Evolutionary conservation across 1,140 invertebrate genomes (phyloP), one percentile per base, ranked within the genome.

Genomic region (Bradynema listronoti): DNA sequence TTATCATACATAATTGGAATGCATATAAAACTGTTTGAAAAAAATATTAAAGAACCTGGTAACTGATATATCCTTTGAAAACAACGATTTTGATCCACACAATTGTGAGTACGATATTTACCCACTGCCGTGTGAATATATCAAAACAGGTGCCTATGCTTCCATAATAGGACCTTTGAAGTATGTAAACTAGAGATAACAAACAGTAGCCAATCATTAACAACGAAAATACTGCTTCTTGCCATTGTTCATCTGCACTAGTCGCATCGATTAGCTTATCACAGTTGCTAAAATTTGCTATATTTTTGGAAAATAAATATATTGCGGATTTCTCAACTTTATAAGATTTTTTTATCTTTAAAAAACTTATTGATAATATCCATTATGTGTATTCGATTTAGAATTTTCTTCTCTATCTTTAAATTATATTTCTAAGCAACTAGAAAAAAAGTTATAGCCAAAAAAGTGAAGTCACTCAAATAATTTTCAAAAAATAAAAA

Each of bases 41-140:
- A 53, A 53, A 42, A n/a, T n/a, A 24, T 59, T 53, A 9, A 56
- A 50, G 52, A 27, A 74, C 72, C 61, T 77, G 71, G 61, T 76
- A 67, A 46, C 68, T 72, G 14, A 78, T 49, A 53, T 77, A 77
- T 19, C 75, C 74, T 53, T 77, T 77, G 60, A 72, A 78, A 33
- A 77, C 58, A 2, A 77, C 75, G 9, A 77, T 67, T 56, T 77
- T 73, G 55, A 77, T 59, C 74, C 74, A 77, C 36, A 77, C 76
- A 36, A 77, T 70, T 22, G 39, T 52, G 24, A 63, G 47, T n/a
- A 63, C 75, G 16, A 70, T 60, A 53, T 77, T 77, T 56, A 77
- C 65, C 67, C 73, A 77, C 16, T 73, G 51, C 7, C 74, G 41
- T 9, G 68, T 66, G 11, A 78, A 39, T 56, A 77, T 61, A 53